A percentile compares a stretch with the other conserved stretches of the same genome.
Conservation (phyloP, 2,888 invertebrate species). For the Polietes domitor region DNA sequence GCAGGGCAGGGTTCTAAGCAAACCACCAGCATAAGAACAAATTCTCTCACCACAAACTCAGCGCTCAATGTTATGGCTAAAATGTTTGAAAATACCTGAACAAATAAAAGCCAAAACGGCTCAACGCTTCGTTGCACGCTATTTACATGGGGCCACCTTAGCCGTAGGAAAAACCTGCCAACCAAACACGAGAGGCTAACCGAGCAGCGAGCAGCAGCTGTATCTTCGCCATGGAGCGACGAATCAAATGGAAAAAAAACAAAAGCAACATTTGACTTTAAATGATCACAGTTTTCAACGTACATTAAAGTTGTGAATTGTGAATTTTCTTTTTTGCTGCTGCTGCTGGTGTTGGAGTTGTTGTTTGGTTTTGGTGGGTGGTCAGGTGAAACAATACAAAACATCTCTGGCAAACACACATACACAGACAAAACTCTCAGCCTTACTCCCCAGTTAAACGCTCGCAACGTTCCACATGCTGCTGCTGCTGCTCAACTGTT, state of each 20-base stretch:
- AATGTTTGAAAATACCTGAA: constrained; percentile 14
- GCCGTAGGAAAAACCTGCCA: constrained; percentile 49
- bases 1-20: constrained; percentile 7
- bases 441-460: neutral
- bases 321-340: constrained; percentile 52
- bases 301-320: constrained; percentile 48
- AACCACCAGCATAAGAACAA: constrained; percentile 71
- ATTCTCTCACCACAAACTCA: constrained; percentile 73
- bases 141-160: constrained; percentile 56
- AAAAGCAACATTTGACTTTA: constrained; percentile 52
- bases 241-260: neutral
- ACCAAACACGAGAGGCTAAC: constrained; percentile 55
- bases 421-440: neutral
- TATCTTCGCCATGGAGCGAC: neutral
- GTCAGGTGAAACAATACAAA: constrained; percentile 78
- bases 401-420: constrained; percentile 27
- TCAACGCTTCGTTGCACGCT: constrained; percentile 60
- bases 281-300: constrained; percentile 47
- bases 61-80: constrained; percentile 43
- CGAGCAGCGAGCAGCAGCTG: constrained; percentile 31
- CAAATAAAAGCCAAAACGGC: constrained; percentile 24
- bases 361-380: constrained; percentile 76
- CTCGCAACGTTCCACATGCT: neutral
- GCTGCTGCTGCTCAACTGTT: constrained; percentile 57
- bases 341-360: constrained; percentile 45